Evolutionary conservation across 2,797 vertebrate genomes (phyloP).

Genomic region (Hybognathus amarus): DNA sequence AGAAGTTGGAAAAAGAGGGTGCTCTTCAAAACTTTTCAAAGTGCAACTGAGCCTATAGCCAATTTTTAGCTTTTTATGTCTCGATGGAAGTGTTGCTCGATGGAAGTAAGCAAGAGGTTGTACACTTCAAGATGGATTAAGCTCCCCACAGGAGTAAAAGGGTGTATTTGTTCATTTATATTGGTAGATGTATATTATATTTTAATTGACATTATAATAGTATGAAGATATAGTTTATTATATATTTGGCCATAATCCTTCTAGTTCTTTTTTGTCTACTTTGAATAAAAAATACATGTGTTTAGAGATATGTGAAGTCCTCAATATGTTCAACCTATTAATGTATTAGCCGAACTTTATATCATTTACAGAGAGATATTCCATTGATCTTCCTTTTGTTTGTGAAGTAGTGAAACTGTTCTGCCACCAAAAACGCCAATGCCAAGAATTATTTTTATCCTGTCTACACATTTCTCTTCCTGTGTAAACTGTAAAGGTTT

Average conservation of each 20-base stretch:
- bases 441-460: constrained; percentile 26
- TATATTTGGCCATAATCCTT: constrained; percentile 28
- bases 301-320: constrained; percentile 10
- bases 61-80: constrained; percentile 9
- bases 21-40: constrained; percentile 18
- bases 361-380: constrained; percentile 27
- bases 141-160: constrained; percentile 11
- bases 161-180: constrained; percentile 4
- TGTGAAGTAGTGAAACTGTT: constrained; percentile 36
- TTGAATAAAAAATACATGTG: constrained; percentile 21
- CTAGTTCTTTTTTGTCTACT: constrained; percentile 4
- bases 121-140: constrained; percentile 19
- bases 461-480: constrained; percentile 19
- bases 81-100: constrained; percentile 6
- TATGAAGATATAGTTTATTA: constrained; percentile 38
- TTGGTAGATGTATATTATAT: constrained; percentile 38
- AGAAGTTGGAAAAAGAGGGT: constrained; percentile 15
- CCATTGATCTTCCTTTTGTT: constrained; percentile 37
- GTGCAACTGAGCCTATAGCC: constrained; percentile 35
- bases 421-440: constrained; percentile 29
- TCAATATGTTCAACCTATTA: constrained; percentile 1
- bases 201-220: constrained; percentile 35
- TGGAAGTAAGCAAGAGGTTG: background rate
- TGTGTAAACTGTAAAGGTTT: constrained; percentile 24
- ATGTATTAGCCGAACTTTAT: constrained; percentile 16